Conservation (phyloP, 2,113 vertebrate species). For the Pseudorhombus dupliciocellatus region DNA sequence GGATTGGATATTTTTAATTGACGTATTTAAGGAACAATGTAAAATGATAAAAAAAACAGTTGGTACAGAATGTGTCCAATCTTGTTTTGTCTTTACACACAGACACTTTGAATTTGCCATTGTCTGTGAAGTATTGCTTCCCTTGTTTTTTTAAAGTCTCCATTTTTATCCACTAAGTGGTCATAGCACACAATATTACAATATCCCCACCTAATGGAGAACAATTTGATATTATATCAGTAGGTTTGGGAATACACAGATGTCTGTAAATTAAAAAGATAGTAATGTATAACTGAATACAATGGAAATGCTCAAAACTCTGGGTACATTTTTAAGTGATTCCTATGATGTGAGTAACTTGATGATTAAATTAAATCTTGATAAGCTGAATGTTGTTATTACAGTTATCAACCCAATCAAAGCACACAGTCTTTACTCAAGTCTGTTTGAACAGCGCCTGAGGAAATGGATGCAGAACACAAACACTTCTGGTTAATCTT, state of each 20-base stretch:
- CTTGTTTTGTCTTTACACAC: constrained; percentile 12
- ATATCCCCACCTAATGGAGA: background rate
- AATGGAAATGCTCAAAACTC: background rate
- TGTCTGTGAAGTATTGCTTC: background rate
- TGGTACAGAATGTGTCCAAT: constrained; percentile 18
- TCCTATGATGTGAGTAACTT: background rate
- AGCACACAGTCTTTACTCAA: too few species aligned
- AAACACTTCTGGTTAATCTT: too few species aligned
- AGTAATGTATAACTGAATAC: background rate
- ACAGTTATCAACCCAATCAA: too few species aligned
- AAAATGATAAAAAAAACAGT: constrained; percentile 49
- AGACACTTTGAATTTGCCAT: constrained; percentile 1
- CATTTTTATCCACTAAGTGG: background rate
- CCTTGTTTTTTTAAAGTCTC: too few species aligned
- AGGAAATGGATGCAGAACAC: too few species aligned
- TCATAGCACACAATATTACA: background rate
- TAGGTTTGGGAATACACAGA: background rate
- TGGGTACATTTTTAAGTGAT: constrained; percentile 1
- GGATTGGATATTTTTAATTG: constrained; percentile 41
- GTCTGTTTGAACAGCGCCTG: too few species aligned
- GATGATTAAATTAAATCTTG: constrained; percentile 27
- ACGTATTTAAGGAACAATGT: constrained; percentile 65
- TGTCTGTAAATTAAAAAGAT: background rate
- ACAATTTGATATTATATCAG: background rate
- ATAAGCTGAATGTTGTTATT: background rate